Percentiles rank a stretch among this genome's conserved stretches.
phyloP scores from a whole-genome alignment of 1,140 invertebrate genomes.

The Pseudomyrmex flavicornis region DNA sequence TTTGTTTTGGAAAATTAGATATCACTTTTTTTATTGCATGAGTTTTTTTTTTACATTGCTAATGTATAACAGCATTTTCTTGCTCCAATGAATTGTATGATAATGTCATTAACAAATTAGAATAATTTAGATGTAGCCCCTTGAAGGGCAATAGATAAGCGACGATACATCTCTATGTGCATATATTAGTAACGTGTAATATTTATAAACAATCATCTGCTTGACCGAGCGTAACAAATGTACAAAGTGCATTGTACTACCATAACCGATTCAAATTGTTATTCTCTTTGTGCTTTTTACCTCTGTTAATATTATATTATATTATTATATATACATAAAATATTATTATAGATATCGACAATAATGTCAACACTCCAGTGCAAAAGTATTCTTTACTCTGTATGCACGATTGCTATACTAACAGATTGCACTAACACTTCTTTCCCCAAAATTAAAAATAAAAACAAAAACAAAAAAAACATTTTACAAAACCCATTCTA shows the following conservation, averaged over 20 bases:
- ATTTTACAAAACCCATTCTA: constrained; percentile 6
- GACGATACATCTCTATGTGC: constrained; percentile 57
- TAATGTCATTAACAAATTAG: constrained; percentile 72
- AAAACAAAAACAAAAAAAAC: neutral
- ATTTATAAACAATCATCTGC: constrained; percentile 61
- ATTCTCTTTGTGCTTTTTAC: constrained; percentile 59
- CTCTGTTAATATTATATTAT: constrained; percentile 61
- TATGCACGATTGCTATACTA: neutral
- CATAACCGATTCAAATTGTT: constrained; percentile 59
- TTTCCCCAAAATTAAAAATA: too few species aligned
- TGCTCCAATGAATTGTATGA: constrained; percentile 40
- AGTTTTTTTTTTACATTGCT: neutral
- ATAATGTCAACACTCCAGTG: constrained; percentile 29
- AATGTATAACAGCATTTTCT: constrained; percentile 35
- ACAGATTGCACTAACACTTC: neutral
- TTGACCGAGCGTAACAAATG: constrained; percentile 66
- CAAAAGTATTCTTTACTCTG: constrained; percentile 11
- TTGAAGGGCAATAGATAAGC: constrained; percentile 51
- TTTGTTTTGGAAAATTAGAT: constrained; percentile 1
- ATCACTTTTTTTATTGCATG: too few species aligned
- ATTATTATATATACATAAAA: constrained; percentile 38
- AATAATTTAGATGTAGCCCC: constrained; percentile 68
- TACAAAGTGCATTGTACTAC: constrained; percentile 67
- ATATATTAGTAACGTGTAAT: constrained; percentile 70
- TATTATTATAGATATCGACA: constrained; percentile 30